phyloP scores from a whole-genome alignment of 2,113 vertebrate genomes.

The Micromys minutus region DNA sequence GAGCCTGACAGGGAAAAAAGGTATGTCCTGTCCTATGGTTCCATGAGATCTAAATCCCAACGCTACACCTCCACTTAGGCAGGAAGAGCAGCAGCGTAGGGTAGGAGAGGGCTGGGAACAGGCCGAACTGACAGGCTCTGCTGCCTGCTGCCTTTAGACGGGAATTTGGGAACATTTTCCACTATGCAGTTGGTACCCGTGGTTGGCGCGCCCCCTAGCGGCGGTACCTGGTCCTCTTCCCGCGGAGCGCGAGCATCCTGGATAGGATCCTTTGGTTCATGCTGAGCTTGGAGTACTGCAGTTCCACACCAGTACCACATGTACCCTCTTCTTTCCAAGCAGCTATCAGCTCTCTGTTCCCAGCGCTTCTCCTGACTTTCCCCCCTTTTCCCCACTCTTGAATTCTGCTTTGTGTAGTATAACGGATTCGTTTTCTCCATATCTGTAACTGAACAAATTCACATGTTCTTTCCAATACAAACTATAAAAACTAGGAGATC shows the following conservation, averaged over 20 bases:
- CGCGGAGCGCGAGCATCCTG: neutral
- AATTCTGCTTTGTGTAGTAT: neutral
- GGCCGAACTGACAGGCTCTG: neutral
- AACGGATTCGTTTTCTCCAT: neutral
- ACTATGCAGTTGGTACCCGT: neutral
- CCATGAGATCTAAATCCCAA: neutral
- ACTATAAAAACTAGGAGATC: neutral
- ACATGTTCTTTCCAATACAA: neutral
- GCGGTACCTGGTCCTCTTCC: neutral
- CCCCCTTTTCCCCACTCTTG: neutral
- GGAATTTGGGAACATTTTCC: fast-evolving
- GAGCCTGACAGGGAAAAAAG: fast-evolving
- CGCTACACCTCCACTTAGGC: neutral
- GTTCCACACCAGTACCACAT: fast-evolving
- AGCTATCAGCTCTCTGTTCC: neutral
- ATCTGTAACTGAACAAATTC: neutral
- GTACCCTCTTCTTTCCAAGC: neutral
- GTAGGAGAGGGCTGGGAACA: neutral
- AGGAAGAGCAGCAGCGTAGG: neutral
- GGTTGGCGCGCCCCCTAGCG: slow-evolving; percentile 63
- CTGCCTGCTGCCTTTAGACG: fast-evolving
- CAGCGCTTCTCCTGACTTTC: too few species aligned
- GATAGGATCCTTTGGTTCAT: fast-evolving
- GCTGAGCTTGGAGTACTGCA: too few species aligned
- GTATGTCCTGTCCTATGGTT: neutral